Percentiles rank a stretch among this genome's conserved stretches.
Conservation (phyloP, 2,797 vertebrate genomes). For the Sternotherus odoratus region DNA sequence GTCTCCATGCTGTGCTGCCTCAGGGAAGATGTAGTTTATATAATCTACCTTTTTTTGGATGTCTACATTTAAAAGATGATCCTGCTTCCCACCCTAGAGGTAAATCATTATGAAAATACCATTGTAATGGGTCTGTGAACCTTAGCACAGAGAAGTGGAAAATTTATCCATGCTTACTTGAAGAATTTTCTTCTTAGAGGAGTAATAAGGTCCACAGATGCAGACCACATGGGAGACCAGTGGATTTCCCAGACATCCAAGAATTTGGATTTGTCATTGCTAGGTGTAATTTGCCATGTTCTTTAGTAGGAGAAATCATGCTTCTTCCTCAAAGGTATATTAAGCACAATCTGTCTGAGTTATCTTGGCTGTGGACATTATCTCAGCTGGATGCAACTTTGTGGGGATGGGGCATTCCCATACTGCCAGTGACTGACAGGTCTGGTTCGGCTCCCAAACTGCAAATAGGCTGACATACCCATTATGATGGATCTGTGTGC, state of each 20-base stretch:
- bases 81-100: background rate
- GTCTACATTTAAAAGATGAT: background rate
- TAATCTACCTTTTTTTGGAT: background rate
- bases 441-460: background rate
- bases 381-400: background rate
- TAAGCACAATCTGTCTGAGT: background rate
- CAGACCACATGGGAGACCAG: background rate
- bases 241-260: background rate
- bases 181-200: background rate
- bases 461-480: background rate
- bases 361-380: background rate
- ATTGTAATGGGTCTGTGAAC: background rate
- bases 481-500: background rate
- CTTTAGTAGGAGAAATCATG: background rate
- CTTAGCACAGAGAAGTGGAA: background rate
- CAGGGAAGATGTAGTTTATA: background rate
- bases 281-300: background rate
- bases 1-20: background rate
- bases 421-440: background rate
- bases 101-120: background rate
- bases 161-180: background rate
- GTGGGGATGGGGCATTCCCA: background rate
- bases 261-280: background rate
- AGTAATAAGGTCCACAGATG: background rate
- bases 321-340: constrained; percentile 9